Conservation (phyloP, 2,888 invertebrate species). For the Lithophane leautieri region DNA sequence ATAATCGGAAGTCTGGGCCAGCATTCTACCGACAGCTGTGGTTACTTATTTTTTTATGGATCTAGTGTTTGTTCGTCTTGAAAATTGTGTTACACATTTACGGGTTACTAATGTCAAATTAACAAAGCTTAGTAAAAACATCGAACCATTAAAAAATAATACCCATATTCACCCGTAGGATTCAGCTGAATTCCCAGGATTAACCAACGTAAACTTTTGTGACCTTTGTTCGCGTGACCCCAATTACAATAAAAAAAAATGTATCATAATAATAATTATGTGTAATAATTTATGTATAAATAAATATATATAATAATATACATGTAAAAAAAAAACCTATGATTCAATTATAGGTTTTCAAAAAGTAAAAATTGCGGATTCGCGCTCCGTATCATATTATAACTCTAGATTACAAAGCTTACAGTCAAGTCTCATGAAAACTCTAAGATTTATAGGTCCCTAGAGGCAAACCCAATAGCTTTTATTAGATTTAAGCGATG, state of each 20-base stretch:
- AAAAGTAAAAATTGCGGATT: constrained; percentile 1
- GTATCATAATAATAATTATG: too few relatives aligned
- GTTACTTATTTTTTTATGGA: background rate
- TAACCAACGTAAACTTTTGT: background rate
- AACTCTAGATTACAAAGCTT: constrained; percentile 69
- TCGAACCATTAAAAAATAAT: background rate
- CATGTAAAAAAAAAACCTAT: too few relatives aligned
- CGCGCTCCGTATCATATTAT: constrained; percentile 56
- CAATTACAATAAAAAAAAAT: too few relatives aligned
- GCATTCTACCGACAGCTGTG: background rate
- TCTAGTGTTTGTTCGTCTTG: background rate
- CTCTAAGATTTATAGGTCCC: constrained; percentile 73
- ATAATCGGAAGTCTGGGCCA: background rate
- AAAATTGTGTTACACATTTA: background rate
- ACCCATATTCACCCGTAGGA: rapidly evolving
- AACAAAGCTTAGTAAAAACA: background rate
- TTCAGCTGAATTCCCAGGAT: background rate
- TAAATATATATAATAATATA: too few relatives aligned
- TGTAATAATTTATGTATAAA: too few relatives aligned
- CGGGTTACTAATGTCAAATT: background rate
- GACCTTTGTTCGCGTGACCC: too few relatives aligned
- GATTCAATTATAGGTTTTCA: background rate
- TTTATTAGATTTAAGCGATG: constrained; percentile 71
- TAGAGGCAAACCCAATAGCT: constrained; percentile 67
- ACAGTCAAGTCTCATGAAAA: constrained; percentile 70